A percentile compares a stretch with the other conserved stretches of the same genome.
phyloP scores from a whole-genome alignment of 2,888 invertebrate species.

The Eupithecia abbreviata region DNA sequence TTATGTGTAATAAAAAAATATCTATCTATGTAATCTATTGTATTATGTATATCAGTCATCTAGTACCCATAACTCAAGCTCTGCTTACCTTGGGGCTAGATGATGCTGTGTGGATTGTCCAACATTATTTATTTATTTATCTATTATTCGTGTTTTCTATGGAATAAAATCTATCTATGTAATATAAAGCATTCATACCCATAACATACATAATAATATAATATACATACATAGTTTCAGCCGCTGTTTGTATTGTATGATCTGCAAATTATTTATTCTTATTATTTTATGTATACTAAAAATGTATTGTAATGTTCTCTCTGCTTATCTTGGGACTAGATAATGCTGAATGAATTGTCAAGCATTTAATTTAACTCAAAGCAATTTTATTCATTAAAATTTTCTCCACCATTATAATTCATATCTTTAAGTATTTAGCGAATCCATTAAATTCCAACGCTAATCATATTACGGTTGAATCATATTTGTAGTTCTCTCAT shows the following conservation, averaged over 20 bases:
- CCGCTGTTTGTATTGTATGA: too few relatives aligned
- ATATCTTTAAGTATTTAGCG: background rate
- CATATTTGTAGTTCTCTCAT: background rate
- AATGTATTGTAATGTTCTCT: too few relatives aligned
- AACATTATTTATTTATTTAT: background rate
- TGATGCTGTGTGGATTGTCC: background rate
- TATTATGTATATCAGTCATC: background rate
- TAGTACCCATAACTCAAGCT: background rate
- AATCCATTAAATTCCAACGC: background rate
- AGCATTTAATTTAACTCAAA: background rate
- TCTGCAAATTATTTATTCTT: too few relatives aligned
- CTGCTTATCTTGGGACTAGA: background rate
- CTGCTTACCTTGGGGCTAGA: background rate
- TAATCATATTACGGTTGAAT: background rate
- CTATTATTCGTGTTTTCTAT: too few relatives aligned
- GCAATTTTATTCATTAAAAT: background rate
- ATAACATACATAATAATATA: too few relatives aligned
- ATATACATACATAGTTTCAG: too few relatives aligned
- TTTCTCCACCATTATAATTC: background rate
- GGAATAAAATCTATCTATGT: too few relatives aligned
- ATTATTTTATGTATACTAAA: too few relatives aligned
- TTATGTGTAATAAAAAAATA: background rate
- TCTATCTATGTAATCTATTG: background rate
- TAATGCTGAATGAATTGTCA: background rate
- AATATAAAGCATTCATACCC: too few relatives aligned